These are phyloP conservation scores for Agrypnia vestita DNA, from an alignment of 1,140 invertebrate species.

Conservation along the genomic window DNA sequence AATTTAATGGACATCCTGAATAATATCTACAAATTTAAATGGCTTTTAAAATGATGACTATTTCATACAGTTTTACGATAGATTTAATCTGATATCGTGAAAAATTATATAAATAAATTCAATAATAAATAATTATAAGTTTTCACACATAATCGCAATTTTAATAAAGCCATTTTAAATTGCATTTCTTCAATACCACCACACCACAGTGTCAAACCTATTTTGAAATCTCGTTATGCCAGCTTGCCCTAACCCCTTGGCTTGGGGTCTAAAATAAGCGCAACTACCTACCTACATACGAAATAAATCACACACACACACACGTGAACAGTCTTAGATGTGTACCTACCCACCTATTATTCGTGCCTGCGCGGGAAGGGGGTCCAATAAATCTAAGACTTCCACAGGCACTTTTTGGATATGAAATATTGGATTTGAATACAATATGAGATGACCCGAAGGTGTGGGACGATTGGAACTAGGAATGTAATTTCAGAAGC, in stretches of 20 bases:
- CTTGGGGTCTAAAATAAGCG: slow-evolving; percentile 1
- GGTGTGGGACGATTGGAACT: slow-evolving; percentile 15
- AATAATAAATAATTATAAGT: too few species aligned
- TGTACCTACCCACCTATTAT: background rate
- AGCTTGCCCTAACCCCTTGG: background rate
- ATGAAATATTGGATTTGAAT: slow-evolving; percentile 62
- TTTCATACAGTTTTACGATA: too few species aligned
- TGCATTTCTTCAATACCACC: too few species aligned
- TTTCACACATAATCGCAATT: too few species aligned
- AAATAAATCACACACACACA: slow-evolving; percentile 19
- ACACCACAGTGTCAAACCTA: background rate
- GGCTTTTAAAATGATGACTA: too few species aligned
- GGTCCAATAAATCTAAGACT: slow-evolving; percentile 60
- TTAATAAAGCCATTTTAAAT: too few species aligned
- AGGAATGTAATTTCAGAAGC: slow-evolving; percentile 1
- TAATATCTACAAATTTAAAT: too few species aligned
- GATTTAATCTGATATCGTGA: too few species aligned
- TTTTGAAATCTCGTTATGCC: background rate
- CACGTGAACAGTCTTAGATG: background rate
- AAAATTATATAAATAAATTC: too few species aligned
- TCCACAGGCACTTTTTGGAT: slow-evolving; percentile 55
- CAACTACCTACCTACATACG: background rate
- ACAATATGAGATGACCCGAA: slow-evolving; percentile 60
- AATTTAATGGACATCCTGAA: too few species aligned
- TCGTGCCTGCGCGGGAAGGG: slow-evolving; percentile 26